Base-by-base conservation (phyloP, 2,888 invertebrate species). In the Papilio demoleus region DNA sequence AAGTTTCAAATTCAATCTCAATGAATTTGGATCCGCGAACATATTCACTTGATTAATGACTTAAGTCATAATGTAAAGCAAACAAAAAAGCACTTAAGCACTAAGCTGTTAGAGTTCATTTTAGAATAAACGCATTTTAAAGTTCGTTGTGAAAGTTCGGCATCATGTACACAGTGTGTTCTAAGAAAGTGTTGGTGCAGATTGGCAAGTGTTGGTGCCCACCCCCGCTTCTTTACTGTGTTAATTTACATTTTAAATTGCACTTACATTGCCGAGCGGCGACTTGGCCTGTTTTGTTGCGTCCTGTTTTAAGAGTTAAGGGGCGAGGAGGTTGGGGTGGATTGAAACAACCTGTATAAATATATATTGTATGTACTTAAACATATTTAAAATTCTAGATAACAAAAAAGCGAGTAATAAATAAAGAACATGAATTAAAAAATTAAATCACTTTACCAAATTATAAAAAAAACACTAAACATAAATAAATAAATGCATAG, bases 161-260 rank as follows among this genome's bases (percentile, higher is more conserved):
- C 65, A 40, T 12, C n/a, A 31, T 58, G 45, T 77, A 74, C 76
- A 82, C 78, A 82, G 82, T 77, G 79, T 82, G 85, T 81, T 83
- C 80, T 77, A 88, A 90, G 88, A 88, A 83, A 86, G 87, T 84
- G 88, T 83, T 80, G 84, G 88, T 81, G 85, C 59, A 83, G 82
- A 83, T 82, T 78, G 80, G 76, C 81, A 77, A 83, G 85, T 83
- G 88, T 83, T 79, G 77, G 83, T 79, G 78, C 79, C 38, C 67
- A 31, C 67, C 68, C 68, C 68, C 79, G 85, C 86, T 93, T 93
- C 93, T 93, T 93, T 93, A 88, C 88, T 82, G 84, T 88, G 92
- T 93, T 93, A 93, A 93, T 93, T 93, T 93, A 93, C 93, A 93
- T 93, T 93, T 93, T 93, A 93, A 93, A 93, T 93, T 93, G 92